These are phyloP conservation scores for Oxyruncus cristatus DNA, from an alignment of 2,113 vertebrate species.

Conservation along the genomic window DNA sequence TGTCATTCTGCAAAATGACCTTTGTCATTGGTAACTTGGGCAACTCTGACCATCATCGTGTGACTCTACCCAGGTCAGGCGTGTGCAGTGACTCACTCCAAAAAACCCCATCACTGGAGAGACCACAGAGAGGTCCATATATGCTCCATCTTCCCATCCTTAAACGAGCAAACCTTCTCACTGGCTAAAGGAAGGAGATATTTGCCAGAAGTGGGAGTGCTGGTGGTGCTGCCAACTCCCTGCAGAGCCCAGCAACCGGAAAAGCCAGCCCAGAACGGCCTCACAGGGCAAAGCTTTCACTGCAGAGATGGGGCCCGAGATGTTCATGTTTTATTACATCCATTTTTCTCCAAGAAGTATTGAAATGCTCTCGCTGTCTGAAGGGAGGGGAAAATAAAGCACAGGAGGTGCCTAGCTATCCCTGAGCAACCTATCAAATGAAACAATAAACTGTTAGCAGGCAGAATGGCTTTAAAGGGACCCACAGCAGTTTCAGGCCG, in stretches of 20 bases:
- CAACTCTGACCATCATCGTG: background rate
- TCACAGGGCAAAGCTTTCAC: background rate
- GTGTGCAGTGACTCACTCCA: background rate
- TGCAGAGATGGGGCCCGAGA: background rate
- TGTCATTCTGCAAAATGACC: background rate
- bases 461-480: conserved; percentile 36
- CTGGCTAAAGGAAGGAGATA: background rate
- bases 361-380: conserved; percentile 13
- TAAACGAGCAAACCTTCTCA: background rate
- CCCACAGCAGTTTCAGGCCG: background rate
- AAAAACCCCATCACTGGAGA: background rate
- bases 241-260: background rate
- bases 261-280: background rate
- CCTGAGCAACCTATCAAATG: conserved; percentile 45
- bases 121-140: background rate
- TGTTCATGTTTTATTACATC: conserved; percentile 49
- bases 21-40: background rate
- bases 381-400: background rate
- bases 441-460: conserved; percentile 45
- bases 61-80: background rate
- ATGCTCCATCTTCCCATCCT: background rate
- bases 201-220: background rate
- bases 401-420: background rate
- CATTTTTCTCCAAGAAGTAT: conserved; percentile 61
- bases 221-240: background rate